Base-by-base conservation (phyloP, 1,140 invertebrate genomes). In the Tetramorium alpestre region DNA sequence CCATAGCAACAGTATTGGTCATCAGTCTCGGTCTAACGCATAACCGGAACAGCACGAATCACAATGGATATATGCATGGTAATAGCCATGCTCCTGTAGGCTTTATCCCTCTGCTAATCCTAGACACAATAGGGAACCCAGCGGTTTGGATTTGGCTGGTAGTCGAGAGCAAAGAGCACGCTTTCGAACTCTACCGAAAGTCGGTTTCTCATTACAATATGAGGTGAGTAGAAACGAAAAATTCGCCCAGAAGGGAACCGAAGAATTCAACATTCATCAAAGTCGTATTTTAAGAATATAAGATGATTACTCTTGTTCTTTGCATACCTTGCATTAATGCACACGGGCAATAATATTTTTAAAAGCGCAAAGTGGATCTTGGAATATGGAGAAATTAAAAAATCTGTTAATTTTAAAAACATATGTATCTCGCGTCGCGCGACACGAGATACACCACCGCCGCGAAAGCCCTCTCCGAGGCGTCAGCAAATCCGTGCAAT, bases 171-270 rank as follows among this genome's bases (percentile, higher is more conserved):
- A 99, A 93, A 96, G 98, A 65, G 98, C 98, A n/a, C 90, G 99
- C 99, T 11, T 99, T 99, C 94, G 98, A 99, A 93, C 95, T 99
- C 47, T 99, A 99, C 94, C 97, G 98, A 91, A 99, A 99, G 95
- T 98, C 98, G 22, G 96, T 96, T 82, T 96, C 97, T 95, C 97
- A 97, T 95, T 97, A 97, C 92, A 98, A 97, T 92, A 95, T 97
- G 92, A 97, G 97, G 97, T 98, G 96, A 96, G 22, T 65, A n/a
- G 2, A 60, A 22, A 22, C 16, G 25, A 47, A 44, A 22, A 62
- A 44, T 25, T 60, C 7, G n/a, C 18, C n/a, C 33, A 11, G n/a
- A 44, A 67, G 6, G 25, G 1, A 38, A 58, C 38, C 3, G 22
- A 49, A 18, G 18, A 3, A 22, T 28, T 2, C n/a, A 33, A 7